phyloP scores from a whole-genome alignment of 2,888 invertebrate species.

The Schizaphis graminum region DNA sequence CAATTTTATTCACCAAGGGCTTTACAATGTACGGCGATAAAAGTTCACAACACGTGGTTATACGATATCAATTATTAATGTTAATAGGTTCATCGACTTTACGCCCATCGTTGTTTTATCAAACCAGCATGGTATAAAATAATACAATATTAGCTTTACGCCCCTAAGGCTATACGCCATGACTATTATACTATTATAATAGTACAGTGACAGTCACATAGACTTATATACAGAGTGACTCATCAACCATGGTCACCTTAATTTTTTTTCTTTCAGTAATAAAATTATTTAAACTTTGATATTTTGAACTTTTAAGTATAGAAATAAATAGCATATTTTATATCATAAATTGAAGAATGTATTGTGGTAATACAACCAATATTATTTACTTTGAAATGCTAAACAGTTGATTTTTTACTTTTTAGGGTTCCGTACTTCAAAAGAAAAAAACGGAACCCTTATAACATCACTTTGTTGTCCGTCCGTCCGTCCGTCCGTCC shows the following conservation, averaged over 20 bases:
- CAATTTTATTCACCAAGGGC: neutral
- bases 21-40: neutral
- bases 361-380: neutral
- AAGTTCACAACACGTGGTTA: neutral
- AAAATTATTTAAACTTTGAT: neutral
- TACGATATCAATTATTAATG: neutral
- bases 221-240: neutral
- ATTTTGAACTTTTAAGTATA: neutral
- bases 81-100: neutral
- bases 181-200: neutral
- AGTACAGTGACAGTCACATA: too few relatives aligned
- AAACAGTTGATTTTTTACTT: neutral
- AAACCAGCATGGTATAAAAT: neutral
- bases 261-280: neutral
- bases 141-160: neutral
- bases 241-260: neutral
- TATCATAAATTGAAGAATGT: neutral
- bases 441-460: too few relatives aligned
- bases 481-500: too few relatives aligned
- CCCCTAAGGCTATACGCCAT: neutral
- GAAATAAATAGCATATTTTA: neutral
- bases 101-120: neutral
- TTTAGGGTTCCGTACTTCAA: too few relatives aligned
- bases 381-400: neutral
- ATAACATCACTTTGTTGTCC: too few relatives aligned